These are phyloP conservation scores for Platysternon megacephalum DNA, from an alignment of 2,113 vertebrate genomes.

Conservation along the genomic window DNA sequence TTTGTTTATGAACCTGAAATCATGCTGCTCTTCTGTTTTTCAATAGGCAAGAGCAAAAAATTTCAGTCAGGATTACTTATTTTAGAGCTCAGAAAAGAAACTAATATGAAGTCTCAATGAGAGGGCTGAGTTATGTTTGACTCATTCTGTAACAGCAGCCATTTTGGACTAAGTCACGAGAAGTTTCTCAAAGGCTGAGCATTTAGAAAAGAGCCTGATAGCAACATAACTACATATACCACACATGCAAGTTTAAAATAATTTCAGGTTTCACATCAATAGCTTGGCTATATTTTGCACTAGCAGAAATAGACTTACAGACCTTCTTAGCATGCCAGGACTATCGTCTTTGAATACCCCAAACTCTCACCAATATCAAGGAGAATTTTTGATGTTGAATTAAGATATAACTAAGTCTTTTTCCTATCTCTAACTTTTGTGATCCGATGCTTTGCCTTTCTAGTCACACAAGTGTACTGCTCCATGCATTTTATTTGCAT, in stretches of 20 bases:
- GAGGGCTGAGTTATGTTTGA: neutral
- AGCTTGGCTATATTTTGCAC: neutral
- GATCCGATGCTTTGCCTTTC: neutral
- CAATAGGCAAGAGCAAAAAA: neutral
- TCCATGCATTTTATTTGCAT: neutral
- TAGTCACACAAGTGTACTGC: neutral
- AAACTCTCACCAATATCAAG: neutral
- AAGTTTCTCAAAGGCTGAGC: neutral
- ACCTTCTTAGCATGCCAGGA: neutral
- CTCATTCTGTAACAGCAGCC: neutral
- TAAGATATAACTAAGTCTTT: neutral
- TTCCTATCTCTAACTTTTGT: neutral
- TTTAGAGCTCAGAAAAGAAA: neutral
- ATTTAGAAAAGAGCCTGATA: neutral
- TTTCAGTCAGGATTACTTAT: neutral
- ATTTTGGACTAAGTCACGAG: neutral
- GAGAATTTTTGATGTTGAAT: neutral
- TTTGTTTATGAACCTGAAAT: neutral
- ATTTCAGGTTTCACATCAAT: neutral
- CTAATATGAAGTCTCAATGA: neutral
- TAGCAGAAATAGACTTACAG: neutral
- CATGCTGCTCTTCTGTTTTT: neutral
- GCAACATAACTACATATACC: neutral
- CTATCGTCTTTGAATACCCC: neutral
- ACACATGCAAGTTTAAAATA: neutral